These are phyloP conservation scores for Anastrepha obliqua DNA, from an alignment of 1,140 invertebrate species.

Conservation along the genomic window DNA sequence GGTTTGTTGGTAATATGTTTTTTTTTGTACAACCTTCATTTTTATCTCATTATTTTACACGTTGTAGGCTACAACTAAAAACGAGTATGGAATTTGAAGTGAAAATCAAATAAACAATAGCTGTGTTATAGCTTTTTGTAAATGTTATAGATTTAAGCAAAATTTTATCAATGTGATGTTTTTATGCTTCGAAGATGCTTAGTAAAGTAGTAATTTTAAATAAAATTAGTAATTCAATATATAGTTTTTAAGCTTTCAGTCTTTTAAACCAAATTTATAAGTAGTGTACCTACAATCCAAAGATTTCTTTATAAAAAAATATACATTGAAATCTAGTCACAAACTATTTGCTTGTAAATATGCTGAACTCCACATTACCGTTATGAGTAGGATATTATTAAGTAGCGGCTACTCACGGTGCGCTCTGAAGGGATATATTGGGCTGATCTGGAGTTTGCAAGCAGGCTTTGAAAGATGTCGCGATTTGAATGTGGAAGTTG, in stretches of 20 bases:
- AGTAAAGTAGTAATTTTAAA: background rate
- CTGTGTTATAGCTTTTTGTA: conserved; percentile 23
- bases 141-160: conserved; percentile 2
- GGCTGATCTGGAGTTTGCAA: too few species aligned
- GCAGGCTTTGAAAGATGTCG: too few species aligned
- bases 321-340: too few species aligned
- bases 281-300: background rate
- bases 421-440: too few species aligned
- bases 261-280: background rate
- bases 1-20: background rate
- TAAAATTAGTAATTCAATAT: too few species aligned
- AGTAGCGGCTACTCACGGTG: too few species aligned
- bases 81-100: background rate
- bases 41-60: background rate
- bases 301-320: too few species aligned
- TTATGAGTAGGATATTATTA: too few species aligned
- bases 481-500: too few species aligned
- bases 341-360: background rate
- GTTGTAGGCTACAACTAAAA: background rate
- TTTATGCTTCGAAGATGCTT: conserved; percentile 8
- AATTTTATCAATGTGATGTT: conserved; percentile 30
- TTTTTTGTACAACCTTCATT: background rate
- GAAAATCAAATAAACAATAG: conserved; percentile 13
- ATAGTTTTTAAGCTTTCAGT: background rate
- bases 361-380: background rate